phyloP scores from a whole-genome alignment of 2,113 vertebrate species.

The Notechis scutatus region DNA sequence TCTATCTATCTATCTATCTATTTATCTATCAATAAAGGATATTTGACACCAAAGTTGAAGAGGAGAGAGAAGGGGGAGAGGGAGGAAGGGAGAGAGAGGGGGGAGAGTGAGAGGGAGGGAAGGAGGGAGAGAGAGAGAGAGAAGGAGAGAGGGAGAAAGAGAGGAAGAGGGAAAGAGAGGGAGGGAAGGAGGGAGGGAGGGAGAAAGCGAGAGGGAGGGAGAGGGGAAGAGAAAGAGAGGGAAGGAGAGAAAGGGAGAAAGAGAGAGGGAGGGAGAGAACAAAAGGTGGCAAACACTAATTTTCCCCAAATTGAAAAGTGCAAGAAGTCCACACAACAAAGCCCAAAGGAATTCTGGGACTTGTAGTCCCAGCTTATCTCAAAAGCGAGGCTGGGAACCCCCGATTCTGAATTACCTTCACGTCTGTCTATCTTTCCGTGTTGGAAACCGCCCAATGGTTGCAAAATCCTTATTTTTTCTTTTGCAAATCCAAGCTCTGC shows the following conservation, averaged over 20 bases:
- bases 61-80: not conserved
- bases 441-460: not conserved
- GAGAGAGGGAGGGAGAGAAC: too few relatives aligned
- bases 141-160: accelerated
- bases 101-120: accelerated
- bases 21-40: not conserved
- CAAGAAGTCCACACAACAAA: not conserved
- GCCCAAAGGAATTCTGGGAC: not conserved
- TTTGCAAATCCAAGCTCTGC: not conserved
- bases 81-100: too few relatives aligned
- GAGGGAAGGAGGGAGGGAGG: too few relatives aligned
- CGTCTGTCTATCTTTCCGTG: too few relatives aligned
- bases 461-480: not conserved
- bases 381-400: not conserved
- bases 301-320: not conserved
- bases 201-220: too few relatives aligned
- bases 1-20: too few relatives aligned
- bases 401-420: not conserved
- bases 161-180: not conserved
- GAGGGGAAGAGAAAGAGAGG: not conserved
- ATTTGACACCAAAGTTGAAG: not conserved
- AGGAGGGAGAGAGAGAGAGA: accelerated
- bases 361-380: not conserved
- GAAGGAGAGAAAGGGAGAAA: not conserved
- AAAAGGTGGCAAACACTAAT: not conserved